phyloP scores from a whole-genome alignment of 2,888 invertebrate species.

The Pseudococcus viburni region DNA sequence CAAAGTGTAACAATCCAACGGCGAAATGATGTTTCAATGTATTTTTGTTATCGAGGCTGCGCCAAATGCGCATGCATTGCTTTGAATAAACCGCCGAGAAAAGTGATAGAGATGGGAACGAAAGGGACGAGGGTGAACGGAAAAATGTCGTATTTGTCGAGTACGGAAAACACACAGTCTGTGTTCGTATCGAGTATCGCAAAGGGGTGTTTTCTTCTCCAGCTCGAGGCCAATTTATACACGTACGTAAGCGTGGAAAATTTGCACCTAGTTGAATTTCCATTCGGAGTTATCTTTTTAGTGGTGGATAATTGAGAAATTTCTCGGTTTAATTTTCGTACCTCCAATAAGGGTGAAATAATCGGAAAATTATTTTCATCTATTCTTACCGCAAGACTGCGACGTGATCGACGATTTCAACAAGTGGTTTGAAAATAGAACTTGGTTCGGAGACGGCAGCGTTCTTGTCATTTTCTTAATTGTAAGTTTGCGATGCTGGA shows the following conservation, averaged over 20 bases:
- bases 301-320: not conserved
- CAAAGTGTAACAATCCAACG: not conserved
- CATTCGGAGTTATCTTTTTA: not conserved
- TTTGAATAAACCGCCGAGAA: conserved; percentile 8
- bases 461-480: conserved; percentile 28
- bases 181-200: conserved; percentile 7
- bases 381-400: not conserved
- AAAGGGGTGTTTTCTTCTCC: conserved; percentile 2
- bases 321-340: not conserved
- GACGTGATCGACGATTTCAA: conserved; percentile 31
- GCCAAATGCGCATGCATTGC: not conserved
- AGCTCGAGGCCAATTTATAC: not conserved
- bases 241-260: conserved; percentile 9
- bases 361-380: not conserved
- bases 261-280: not conserved
- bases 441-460: not conserved
- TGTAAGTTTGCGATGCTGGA: conserved; percentile 1
- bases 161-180: not conserved
- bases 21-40: conserved; percentile 8
- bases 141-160: conserved; percentile 13
- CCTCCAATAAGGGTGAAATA: not conserved
- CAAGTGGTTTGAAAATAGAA: conserved; percentile 1
- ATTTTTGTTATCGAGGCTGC: conserved; percentile 45
- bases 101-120: not conserved
- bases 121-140: not conserved